These are phyloP conservation scores for Catharus minimus DNA, from an alignment of 2,113 vertebrate species.

Conservation along the genomic window DNA sequence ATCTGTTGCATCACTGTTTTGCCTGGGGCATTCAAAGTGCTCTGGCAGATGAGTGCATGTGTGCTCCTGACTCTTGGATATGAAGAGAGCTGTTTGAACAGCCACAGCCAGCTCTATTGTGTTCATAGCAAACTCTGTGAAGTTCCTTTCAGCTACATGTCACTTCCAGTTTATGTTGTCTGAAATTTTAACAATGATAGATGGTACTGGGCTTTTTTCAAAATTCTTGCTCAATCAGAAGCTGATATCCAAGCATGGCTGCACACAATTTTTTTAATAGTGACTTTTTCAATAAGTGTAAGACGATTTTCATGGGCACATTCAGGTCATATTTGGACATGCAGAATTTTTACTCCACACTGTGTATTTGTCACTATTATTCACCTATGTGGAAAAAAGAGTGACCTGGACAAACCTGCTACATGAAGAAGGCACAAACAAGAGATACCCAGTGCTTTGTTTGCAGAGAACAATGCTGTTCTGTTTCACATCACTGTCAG, in stretches of 20 bases:
- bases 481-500: neutral
- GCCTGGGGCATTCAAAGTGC: neutral
- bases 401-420: neutral
- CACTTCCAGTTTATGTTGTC: constrained; percentile 33
- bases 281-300: neutral
- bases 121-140: neutral
- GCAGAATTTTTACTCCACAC: neutral
- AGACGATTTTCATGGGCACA: neutral
- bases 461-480: neutral
- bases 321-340: neutral
- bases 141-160: constrained; percentile 69
- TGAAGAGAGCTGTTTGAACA: constrained; percentile 20
- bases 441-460: neutral
- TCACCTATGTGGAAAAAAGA: neutral
- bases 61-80: neutral
- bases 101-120: constrained; percentile 45
- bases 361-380: neutral
- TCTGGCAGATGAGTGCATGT: neutral
- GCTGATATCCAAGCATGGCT: neutral
- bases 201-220: neutral
- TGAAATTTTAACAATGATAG: constrained; percentile 28
- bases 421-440: neutral
- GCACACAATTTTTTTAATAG: neutral
- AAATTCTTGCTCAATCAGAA: constrained; percentile 18
- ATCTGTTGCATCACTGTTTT: neutral